These are phyloP conservation scores for Plectus sambesii DNA, from an alignment of 1,140 invertebrate genomes.

Conservation along the genomic window DNA sequence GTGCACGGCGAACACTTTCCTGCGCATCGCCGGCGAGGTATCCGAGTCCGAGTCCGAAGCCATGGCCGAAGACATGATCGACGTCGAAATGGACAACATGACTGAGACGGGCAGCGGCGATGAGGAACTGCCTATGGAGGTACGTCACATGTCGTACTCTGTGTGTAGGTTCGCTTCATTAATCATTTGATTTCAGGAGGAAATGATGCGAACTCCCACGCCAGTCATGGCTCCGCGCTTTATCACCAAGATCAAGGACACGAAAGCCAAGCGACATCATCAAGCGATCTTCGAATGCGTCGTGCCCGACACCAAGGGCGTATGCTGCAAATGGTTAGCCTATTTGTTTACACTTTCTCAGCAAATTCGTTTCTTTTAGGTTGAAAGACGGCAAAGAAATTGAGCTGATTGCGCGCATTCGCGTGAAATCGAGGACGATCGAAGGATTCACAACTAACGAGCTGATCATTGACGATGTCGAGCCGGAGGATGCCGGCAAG, in stretches of 20 bases:
- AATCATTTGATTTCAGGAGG: slow-evolving; percentile 28
- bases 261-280: slow-evolving; percentile 34
- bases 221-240: slow-evolving; percentile 45
- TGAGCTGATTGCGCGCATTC: slow-evolving; percentile 55
- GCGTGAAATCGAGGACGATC: slow-evolving; percentile 36
- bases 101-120: slow-evolving; percentile 17
- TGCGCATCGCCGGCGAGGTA: slow-evolving; percentile 45
- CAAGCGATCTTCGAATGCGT: slow-evolving; percentile 45
- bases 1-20: slow-evolving; percentile 46
- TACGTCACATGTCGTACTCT: too few relatives aligned
- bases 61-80: slow-evolving; percentile 29
- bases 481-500: slow-evolving; percentile 87
- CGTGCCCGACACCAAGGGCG: slow-evolving; percentile 52
- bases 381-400: slow-evolving; percentile 58
- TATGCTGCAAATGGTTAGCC: slow-evolving; percentile 55
- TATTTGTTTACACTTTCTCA: slow-evolving; percentile 50
- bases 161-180: too few relatives aligned
- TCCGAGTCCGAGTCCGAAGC: slow-evolving; percentile 42
- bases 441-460: slow-evolving; percentile 59
- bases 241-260: slow-evolving; percentile 45
- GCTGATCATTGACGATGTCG: slow-evolving; percentile 82
- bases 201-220: slow-evolving; percentile 37
- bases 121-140: too few relatives aligned
- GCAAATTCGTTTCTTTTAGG: slow-evolving; percentile 12
- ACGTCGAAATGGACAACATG: slow-evolving; percentile 21